Evolutionary conservation across 2,113 vertebrate species (phyloP).

Genomic region (Jacana jacana): DNA sequence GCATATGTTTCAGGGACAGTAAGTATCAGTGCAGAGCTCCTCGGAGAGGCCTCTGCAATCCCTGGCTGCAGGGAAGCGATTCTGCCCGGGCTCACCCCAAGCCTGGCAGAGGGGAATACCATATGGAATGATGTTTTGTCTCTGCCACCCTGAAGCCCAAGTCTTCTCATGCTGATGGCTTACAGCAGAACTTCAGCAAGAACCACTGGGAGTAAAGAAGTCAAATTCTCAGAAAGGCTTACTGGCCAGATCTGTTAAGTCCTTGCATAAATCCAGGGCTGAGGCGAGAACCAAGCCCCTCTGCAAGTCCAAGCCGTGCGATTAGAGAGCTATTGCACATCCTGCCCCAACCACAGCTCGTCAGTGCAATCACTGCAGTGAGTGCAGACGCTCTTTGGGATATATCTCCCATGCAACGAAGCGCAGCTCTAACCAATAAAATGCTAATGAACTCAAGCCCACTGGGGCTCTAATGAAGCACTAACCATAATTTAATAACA

Average conservation of each 20-base stretch:
- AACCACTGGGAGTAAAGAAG: neutral
- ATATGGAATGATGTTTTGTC: neutral
- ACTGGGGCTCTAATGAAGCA: neutral
- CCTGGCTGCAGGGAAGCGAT: neutral
- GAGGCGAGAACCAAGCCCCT: neutral
- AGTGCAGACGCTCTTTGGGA: neutral
- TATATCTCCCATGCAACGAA: neutral
- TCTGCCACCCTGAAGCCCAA: neutral
- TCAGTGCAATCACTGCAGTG: neutral
- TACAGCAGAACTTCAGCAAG: neutral
- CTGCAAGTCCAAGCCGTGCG: neutral
- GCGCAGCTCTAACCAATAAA: neutral
- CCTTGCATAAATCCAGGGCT: neutral
- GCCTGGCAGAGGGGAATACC: neutral
- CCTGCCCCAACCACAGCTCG: neutral
- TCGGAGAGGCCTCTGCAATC: neutral
- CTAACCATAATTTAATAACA: neutral
- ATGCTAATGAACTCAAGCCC: neutral
- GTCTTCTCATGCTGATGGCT: neutral
- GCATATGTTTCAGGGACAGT: neutral
- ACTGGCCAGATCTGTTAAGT: neutral
- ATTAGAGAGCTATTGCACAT: neutral
- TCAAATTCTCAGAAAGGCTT: neutral
- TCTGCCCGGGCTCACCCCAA: neutral
- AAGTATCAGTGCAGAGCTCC: neutral